Evolutionary conservation across 1,140 invertebrate genomes (phyloP).

Genomic region (Drosophila simulans): DNA sequence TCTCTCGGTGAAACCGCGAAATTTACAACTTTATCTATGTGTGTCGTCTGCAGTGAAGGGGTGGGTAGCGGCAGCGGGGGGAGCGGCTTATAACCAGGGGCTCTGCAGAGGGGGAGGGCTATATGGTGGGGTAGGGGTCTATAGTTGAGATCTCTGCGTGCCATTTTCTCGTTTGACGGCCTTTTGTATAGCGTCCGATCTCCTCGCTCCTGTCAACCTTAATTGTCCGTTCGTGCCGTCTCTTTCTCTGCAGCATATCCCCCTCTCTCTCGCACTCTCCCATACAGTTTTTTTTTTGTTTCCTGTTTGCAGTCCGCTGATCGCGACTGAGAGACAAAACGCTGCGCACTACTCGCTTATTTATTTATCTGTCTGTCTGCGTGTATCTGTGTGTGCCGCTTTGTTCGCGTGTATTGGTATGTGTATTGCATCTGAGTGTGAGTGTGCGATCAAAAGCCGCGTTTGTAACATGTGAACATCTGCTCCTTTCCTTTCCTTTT

Average conservation of each 20-base stretch:
- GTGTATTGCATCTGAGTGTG: conserved; percentile 23
- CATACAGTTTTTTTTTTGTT: conserved; percentile 55
- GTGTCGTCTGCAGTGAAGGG: conserved; percentile 45
- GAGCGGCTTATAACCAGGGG: background rate
- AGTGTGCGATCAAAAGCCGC: conserved; percentile 57
- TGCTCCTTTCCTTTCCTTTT: conserved; percentile 82
- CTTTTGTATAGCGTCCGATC: conserved; percentile 55
- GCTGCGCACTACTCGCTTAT: conserved; percentile 72
- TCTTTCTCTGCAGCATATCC: conserved; percentile 6
- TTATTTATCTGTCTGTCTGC: conserved; percentile 72
- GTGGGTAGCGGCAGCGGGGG: background rate
- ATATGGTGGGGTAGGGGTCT: background rate
- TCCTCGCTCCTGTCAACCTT: conserved; percentile 55
- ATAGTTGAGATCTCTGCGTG: conserved; percentile 59
- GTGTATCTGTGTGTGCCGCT: conserved; percentile 24
- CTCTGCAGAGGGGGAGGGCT: background rate
- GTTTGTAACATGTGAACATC: conserved; percentile 83
- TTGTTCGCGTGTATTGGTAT: conserved; percentile 19
- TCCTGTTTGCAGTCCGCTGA: conserved; percentile 75
- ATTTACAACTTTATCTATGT: conserved; percentile 82
- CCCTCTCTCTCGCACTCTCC: conserved; percentile 16
- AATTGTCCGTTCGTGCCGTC: conserved; percentile 39
- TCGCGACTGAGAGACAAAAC: conserved; percentile 58
- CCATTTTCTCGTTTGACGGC: conserved; percentile 80
- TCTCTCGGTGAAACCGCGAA: conserved; percentile 54